Base-by-base conservation (phyloP, 2,888 invertebrate species). In the Apodemia zela region DNA sequence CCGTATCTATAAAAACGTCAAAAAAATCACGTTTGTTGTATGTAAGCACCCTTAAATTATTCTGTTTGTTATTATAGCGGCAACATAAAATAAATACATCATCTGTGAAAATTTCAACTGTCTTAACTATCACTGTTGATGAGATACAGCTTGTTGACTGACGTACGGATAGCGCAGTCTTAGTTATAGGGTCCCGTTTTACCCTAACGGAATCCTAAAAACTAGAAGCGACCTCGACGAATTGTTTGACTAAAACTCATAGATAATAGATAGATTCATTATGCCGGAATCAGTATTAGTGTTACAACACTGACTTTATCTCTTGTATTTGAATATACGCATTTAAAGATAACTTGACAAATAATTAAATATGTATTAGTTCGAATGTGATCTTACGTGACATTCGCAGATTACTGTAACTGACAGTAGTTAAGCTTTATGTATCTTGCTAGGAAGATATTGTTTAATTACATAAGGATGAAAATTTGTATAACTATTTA, bases 401-500 rank as follows among this genome's bases (percentile, higher is more conserved):
- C 81, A 78, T 71, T 71, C 67, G 67, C 63, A 68, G 72, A 70
- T 71, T 72, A 72, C 57, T 59, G 78, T 76, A 80, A 82, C 81
- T 83, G 83, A 79, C 82, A 82, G 68, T 67, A 69, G 72, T 71
- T 79, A 73, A 82, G 79, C 76, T 73, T 65, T 80, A 69, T 82
- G 80, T 82, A 72, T 65, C 64, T 25, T 54, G 15, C 54, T 65
- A 68, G 62, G 59, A 42, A 49, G 59, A 47, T 64, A 73, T 68
- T 62, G 70, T 75, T 73, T 75, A 72, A 73, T 73, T 67, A 71
- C 71, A 69, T 72, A 63, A 35, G 62, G 62, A 62, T 62, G 59
- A 25, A 54, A 54, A 60, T 45, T 57, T 62, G 42, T 58, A 73
- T 72, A 71, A 71, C 68, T 70, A 77, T 72, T 76, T 76, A 76